These are phyloP conservation scores for Morpho achilles DNA, from an alignment of 2,888 invertebrate species.

Conservation along the genomic window DNA sequence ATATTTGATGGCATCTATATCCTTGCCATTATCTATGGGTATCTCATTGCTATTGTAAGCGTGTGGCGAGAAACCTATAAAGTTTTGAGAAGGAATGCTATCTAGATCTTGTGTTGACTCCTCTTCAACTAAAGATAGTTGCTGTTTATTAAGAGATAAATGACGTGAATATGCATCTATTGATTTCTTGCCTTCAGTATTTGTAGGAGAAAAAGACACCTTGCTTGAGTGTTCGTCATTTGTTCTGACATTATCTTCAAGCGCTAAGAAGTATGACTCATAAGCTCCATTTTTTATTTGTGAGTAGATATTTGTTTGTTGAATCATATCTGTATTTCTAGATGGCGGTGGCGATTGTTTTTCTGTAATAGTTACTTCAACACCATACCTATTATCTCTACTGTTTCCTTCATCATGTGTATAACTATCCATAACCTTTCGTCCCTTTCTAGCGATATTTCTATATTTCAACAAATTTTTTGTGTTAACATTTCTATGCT, in stretches of 20 bases:
- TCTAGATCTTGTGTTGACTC: conserved; percentile 72
- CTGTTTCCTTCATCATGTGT: conserved; percentile 36
- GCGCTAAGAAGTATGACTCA: conserved; percentile 60
- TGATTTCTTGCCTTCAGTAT: conserved; percentile 48
- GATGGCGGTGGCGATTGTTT: conserved; percentile 44
- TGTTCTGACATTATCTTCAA: conserved; percentile 42
- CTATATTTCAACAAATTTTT: conserved; percentile 59
- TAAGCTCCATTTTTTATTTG: conserved; percentile 47
- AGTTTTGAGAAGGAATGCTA: conserved; percentile 59
- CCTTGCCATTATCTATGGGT: conserved; percentile 1
- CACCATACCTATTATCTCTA: conserved; percentile 46
- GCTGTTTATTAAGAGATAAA: conserved; percentile 56
- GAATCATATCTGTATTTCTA: conserved; percentile 42
- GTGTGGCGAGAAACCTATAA: conserved; percentile 55
- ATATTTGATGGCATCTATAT: conserved; percentile 4
- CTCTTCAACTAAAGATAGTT: conserved; percentile 72
- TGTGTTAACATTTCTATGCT: conserved; percentile 47
- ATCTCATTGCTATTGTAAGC: conserved; percentile 28
- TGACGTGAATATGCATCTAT: conserved; percentile 55
- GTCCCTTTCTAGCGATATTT: conserved; percentile 51
- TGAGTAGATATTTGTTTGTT: conserved; percentile 46
- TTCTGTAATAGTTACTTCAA: conserved; percentile 65
- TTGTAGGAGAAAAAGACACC: conserved; percentile 46
- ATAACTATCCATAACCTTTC: conserved; percentile 49
- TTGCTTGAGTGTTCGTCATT: conserved; percentile 41